These are phyloP conservation scores for Cotesia vestalis DNA, from an alignment of 1,140 invertebrate genomes.

Conservation along the genomic window DNA sequence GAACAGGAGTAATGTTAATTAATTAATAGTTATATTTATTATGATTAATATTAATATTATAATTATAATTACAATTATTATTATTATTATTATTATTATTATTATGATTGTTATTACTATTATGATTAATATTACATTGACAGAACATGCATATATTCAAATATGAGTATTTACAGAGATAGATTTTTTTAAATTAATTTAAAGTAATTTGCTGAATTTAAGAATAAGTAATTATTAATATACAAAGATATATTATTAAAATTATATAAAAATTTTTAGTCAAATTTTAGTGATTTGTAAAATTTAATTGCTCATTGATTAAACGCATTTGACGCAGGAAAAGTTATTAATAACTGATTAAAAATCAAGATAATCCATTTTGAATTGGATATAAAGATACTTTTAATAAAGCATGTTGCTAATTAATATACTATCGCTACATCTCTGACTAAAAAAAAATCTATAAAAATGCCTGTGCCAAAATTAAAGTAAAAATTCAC, in stretches of 20 bases:
- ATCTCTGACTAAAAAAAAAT: not conserved
- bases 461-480: slow-evolving; percentile 8
- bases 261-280: not conserved
- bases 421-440: not conserved
- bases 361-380: not conserved
- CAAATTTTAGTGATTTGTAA: not conserved
- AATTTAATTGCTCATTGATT: slow-evolving; percentile 12
- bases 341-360: slow-evolving; percentile 1
- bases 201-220: not conserved
- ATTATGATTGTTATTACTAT: not conserved
- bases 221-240: not conserved
- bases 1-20: slow-evolving; percentile 53
- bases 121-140: not conserved
- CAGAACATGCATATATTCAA: too few species aligned
- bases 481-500: slow-evolving; percentile 8
- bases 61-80: not conserved
- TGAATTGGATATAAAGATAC: not conserved
- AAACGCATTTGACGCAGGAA: not conserved
- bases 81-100: not conserved
- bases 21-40: not conserved
- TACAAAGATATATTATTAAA: not conserved
- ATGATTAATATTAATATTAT: not conserved
- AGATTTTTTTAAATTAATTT: too few species aligned
- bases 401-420: not conserved
- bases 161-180: too few species aligned